These are phyloP conservation scores for Rhagonycha lutea DNA, from an alignment of 2,888 invertebrate species.

Conservation along the genomic window DNA sequence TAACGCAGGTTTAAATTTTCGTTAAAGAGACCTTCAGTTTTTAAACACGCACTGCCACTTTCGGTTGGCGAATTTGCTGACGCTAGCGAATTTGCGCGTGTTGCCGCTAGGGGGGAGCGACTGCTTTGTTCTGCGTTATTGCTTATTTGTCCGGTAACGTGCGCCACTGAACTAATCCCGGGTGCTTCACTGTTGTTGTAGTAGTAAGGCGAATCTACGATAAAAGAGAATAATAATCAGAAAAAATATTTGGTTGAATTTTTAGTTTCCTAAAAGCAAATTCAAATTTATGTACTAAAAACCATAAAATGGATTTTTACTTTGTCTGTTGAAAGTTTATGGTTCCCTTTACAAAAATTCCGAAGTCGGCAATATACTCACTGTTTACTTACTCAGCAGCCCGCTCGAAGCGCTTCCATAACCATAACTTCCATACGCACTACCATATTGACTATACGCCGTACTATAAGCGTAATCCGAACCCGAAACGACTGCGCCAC, in stretches of 20 bases:
- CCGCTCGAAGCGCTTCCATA: slow-evolving; percentile 68
- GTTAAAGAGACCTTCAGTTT: slow-evolving; percentile 58
- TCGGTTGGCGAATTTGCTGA: slow-evolving; percentile 71
- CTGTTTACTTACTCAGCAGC: slow-evolving; percentile 73
- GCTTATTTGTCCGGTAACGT: slow-evolving; percentile 36
- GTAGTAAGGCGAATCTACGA: slow-evolving; percentile 68
- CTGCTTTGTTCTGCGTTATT: slow-evolving; percentile 61
- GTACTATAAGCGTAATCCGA: slow-evolving; percentile 75
- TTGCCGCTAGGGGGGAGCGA: slow-evolving; percentile 71
- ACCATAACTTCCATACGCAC: slow-evolving; percentile 69
- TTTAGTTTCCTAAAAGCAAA: neutral
- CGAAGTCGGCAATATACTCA: slow-evolving; percentile 56
- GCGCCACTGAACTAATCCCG: slow-evolving; percentile 40
- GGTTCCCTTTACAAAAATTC: slow-evolving; percentile 1
- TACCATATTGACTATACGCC: slow-evolving; percentile 76
- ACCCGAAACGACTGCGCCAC: slow-evolving; percentile 64
- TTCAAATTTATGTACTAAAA: neutral
- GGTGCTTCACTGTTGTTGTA: slow-evolving; percentile 60
- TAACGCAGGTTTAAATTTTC: slow-evolving; percentile 49
- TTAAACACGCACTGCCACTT: slow-evolving; percentile 69
- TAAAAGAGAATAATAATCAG: neutral
- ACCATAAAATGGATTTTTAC: neutral
- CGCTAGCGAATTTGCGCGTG: slow-evolving; percentile 70
- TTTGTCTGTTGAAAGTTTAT: neutral
- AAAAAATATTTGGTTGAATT: neutral